phyloP scores from a whole-genome alignment of 30 jellyfish, hydroid and myxozoan genomes.

The Nemopilema nomurai region DNA sequence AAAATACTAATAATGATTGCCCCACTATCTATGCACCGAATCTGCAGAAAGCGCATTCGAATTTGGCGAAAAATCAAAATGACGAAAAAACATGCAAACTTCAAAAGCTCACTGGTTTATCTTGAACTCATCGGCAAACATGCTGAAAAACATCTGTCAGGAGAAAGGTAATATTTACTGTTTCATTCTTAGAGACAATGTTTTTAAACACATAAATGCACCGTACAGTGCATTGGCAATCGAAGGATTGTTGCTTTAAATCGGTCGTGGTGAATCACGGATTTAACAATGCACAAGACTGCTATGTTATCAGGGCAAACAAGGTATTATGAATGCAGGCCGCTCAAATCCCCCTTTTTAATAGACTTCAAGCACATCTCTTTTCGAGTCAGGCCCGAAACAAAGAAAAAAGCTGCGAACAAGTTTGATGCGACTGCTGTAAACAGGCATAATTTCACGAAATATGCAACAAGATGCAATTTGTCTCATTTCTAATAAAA shows the following conservation, averaged over 20 bases:
- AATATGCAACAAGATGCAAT: too few species aligned
- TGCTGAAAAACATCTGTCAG: slow-evolving; percentile 50
- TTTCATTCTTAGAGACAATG: neutral
- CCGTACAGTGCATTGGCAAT: neutral
- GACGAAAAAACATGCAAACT: neutral
- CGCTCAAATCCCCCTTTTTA: neutral
- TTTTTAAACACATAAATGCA: neutral
- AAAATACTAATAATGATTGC: too few species aligned
- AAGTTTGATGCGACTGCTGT: neutral
- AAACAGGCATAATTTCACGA: neutral
- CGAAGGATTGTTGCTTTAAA: neutral
- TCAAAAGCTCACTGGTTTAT: slow-evolving; percentile 9
- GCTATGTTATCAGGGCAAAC: neutral
- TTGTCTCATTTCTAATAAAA: too few species aligned
- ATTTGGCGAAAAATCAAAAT: neutral
- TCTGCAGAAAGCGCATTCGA: too few species aligned
- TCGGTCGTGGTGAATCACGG: neutral
- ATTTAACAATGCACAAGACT: neutral
- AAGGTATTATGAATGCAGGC: neutral
- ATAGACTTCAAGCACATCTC: neutral
- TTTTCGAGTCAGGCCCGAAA: neutral
- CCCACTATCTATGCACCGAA: neutral
- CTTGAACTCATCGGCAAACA: slow-evolving; percentile 40
- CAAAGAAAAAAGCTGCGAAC: neutral
- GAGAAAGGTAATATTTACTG: neutral